phyloP scores from a whole-genome alignment of 2,113 vertebrate genomes.

The Cyprinodon variegatus region DNA sequence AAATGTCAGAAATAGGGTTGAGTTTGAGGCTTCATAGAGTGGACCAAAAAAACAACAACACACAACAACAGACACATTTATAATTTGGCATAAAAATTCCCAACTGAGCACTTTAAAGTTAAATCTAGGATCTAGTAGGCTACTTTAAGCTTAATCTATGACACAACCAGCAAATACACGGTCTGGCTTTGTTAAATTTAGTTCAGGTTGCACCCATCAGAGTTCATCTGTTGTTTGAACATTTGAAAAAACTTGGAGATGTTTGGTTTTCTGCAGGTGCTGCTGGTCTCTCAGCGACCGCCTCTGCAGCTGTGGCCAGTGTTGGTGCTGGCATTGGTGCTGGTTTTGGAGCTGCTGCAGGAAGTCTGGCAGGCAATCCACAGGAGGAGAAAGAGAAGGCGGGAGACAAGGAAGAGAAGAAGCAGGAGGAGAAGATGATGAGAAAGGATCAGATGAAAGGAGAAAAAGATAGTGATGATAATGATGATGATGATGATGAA shows the following conservation, averaged over 20 bases:
- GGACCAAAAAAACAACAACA: too few species aligned
- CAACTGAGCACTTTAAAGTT: too few species aligned
- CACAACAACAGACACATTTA: too few species aligned
- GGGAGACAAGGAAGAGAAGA: background rate
- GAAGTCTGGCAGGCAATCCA: background rate
- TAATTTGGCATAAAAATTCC: too few species aligned
- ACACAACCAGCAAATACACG: too few species aligned
- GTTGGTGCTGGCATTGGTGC: conserved; percentile 24
- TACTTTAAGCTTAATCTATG: too few species aligned
- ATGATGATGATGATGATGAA: background rate
- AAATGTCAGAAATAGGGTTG: too few species aligned
- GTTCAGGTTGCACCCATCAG: background rate
- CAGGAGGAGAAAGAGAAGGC: background rate
- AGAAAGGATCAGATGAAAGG: too few species aligned
- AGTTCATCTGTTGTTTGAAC: background rate
- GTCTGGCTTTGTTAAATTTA: background rate
- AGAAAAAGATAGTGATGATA: background rate
- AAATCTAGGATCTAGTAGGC: too few species aligned
- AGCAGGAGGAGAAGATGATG: background rate
- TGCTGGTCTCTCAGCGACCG: conserved; percentile 18
- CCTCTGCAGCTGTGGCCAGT: conserved; percentile 17
- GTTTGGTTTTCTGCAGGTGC: conserved; percentile 15
- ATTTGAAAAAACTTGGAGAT: background rate
- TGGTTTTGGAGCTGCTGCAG: conserved; percentile 14
- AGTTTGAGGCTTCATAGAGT: too few species aligned